Evolutionary conservation across 1,140 invertebrate genomes (phyloP).

Genomic region (Laupala kohalensis): DNA sequence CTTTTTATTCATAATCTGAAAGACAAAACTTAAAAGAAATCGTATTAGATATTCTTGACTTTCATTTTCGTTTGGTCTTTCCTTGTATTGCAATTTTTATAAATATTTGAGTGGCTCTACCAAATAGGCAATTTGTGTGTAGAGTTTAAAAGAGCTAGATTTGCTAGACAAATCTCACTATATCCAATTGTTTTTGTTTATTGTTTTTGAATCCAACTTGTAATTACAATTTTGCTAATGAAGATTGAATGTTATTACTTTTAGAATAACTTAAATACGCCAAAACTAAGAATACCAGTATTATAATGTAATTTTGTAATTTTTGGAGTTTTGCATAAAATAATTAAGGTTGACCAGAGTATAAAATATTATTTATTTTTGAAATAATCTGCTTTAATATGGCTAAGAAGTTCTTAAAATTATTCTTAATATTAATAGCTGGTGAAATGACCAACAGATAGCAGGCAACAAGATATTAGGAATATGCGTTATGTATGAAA

Average conservation of each 20-base stretch:
- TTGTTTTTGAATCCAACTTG: neutral
- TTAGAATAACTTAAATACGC: neutral
- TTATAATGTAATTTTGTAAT: neutral
- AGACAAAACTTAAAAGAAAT: no score
- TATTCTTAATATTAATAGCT: neutral
- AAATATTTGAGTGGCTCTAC: no score
- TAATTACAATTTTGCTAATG: neutral
- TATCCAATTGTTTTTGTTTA: no score
- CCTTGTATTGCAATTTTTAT: no score
- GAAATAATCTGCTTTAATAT: neutral
- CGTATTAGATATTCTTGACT: no score
- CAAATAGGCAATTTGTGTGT: no score
- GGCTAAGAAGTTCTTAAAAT: neutral
- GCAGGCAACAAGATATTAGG: neutral
- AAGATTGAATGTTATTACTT: neutral
- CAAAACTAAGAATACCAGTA: neutral
- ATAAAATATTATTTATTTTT: neutral
- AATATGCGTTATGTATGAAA: neutral
- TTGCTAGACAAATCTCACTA: no score
- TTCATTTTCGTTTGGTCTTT: no score
- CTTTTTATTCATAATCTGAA: no score
- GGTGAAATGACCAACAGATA: neutral
- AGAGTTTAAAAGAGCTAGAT: no score
- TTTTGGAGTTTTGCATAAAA: neutral
- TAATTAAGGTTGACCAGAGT: neutral